These are phyloP conservation scores for Eretmochelys imbricata DNA, from an alignment of 2,113 vertebrate genomes.

Conservation along the genomic window DNA sequence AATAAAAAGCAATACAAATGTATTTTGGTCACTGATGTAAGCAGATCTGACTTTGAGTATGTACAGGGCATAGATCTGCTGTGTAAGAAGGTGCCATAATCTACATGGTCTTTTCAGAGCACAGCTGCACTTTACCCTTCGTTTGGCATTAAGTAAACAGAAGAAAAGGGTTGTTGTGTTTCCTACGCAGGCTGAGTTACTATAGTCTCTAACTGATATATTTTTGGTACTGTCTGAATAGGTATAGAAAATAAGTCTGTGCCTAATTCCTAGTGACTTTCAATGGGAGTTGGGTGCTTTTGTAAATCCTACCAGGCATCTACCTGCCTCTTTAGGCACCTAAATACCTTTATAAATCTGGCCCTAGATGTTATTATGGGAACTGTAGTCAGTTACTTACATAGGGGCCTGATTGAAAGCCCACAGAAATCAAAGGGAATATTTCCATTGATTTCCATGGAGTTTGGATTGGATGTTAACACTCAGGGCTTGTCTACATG, in stretches of 20 bases:
- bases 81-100: not conserved
- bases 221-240: not conserved
- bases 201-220: not conserved
- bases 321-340: not conserved
- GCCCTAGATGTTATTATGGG: not conserved
- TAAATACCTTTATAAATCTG: not conserved
- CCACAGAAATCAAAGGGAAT: conserved; percentile 7
- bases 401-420: not conserved
- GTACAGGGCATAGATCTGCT: not conserved
- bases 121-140: not conserved
- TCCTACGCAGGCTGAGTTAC: not conserved
- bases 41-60: not conserved
- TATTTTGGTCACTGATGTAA: not conserved
- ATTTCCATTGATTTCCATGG: conserved; percentile 14
- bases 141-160: not conserved
- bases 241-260: not conserved
- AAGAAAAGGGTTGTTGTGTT: not conserved
- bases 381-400: not conserved
- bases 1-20: not conserved
- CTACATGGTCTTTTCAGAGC: not conserved
- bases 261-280: not conserved
- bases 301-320: not conserved
- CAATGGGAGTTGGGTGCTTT: not conserved
- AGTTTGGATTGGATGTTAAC: not conserved
- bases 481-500: not conserved